phyloP scores from a whole-genome alignment of 2,797 vertebrate genomes.

The Coccyzus lansbergi region DNA sequence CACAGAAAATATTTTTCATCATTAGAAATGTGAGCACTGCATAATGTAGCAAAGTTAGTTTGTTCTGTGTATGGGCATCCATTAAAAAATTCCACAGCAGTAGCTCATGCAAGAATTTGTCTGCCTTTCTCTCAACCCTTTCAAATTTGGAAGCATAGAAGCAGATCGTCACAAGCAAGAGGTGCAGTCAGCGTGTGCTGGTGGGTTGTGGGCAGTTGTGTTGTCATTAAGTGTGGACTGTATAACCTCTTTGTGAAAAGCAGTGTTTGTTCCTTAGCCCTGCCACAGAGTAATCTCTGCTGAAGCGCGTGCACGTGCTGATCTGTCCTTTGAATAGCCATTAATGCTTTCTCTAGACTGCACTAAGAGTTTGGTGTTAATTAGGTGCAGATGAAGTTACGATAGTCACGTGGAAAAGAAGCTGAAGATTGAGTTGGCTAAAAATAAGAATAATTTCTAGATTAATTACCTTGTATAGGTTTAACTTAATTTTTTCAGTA shows the following conservation, averaged over 20 bases:
- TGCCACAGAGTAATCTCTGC: not conserved
- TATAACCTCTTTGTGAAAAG: not conserved
- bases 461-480: constrained; percentile 25
- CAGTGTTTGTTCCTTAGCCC: not conserved
- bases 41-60: not conserved
- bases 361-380: not conserved
- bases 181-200: not conserved
- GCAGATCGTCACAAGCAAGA: not conserved
- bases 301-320: not conserved
- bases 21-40: not conserved
- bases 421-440: not conserved
- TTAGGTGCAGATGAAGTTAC: constrained; percentile 5
- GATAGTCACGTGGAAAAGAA: constrained; percentile 7
- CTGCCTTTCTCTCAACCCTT: not conserved
- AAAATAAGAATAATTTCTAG: constrained; percentile 23
- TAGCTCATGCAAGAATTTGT: not conserved
- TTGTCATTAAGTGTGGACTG: not conserved
- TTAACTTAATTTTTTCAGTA: constrained; percentile 10
- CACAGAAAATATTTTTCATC: not conserved
- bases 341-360: not conserved
- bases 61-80: not conserved
- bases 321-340: not conserved
- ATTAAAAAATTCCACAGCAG: not conserved
- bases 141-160: not conserved
- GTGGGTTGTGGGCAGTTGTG: not conserved